phyloP scores from a whole-genome alignment of 2,113 vertebrate genomes.

The Cottus gobio region DNA sequence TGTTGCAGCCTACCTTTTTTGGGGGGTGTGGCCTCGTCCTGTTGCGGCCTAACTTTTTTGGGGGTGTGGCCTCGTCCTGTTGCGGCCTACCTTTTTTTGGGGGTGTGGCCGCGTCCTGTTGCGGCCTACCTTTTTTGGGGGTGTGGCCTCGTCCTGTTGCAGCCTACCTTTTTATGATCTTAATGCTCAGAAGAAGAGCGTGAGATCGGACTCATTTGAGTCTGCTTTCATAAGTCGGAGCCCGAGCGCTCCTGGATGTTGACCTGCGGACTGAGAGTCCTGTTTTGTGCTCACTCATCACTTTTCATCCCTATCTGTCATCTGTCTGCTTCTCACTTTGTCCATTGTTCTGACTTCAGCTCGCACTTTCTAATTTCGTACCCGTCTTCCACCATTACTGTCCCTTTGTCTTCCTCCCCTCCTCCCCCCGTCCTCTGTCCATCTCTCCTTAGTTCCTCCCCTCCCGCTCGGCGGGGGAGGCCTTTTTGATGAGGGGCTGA shows the following conservation, averaged over 20 bases:
- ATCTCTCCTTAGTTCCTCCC: neutral
- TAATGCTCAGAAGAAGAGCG: neutral
- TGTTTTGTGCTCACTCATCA: neutral
- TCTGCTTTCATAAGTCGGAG: neutral
- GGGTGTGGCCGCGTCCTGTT: neutral
- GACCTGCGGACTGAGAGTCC: neutral
- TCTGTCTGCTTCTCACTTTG: neutral
- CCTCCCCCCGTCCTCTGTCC: neutral
- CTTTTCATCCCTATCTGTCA: neutral
- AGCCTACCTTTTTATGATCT: neutral
- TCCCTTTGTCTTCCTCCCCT: neutral
- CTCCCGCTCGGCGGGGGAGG: slow-evolving; percentile 10
- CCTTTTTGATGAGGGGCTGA: slow-evolving; percentile 53
- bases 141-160: neutral
- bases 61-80: neutral
- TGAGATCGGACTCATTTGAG: neutral
- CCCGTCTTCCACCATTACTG: slow-evolving; percentile 16
- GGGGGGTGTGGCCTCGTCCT: neutral
- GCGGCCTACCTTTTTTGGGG: no score
- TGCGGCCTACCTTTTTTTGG: neutral
- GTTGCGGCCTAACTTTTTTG: neutral
- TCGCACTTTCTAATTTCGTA: neutral
- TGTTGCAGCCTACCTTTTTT: neutral
- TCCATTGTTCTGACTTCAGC: neutral
- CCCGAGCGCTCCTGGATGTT: neutral